Evolutionary conservation across 1,140 invertebrate species (phyloP).

Genomic region (Episyrphus balteatus): DNA sequence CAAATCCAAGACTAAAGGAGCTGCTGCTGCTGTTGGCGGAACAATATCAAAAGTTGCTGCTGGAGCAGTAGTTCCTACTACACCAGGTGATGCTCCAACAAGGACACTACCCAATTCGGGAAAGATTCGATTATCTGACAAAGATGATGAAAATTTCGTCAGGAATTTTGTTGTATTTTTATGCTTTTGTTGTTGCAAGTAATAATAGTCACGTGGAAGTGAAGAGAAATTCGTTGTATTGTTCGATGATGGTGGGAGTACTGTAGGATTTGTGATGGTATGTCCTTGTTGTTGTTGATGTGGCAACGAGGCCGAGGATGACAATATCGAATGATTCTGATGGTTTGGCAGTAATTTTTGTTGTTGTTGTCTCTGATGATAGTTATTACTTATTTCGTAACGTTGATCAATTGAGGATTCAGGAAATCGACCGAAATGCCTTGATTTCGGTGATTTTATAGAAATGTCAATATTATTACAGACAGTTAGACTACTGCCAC

Average conservation of each 20-base stretch:
- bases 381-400: neutral
- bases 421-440: slow-evolving; percentile 14
- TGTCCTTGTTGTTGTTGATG: too few relatives aligned
- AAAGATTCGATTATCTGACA: slow-evolving; percentile 32
- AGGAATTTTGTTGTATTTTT: slow-evolving; percentile 29
- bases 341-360: neutral
- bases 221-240: slow-evolving; percentile 11
- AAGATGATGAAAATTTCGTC: slow-evolving; percentile 27
- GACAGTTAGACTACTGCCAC: too few relatives aligned
- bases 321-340: too few relatives aligned
- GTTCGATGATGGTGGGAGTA: too few relatives aligned
- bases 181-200: slow-evolving; percentile 30
- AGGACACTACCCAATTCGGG: slow-evolving; percentile 19
- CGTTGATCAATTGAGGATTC: neutral
- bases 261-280: too few relatives aligned
- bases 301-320: too few relatives aligned
- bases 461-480: too few relatives aligned
- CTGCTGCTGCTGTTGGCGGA: slow-evolving; percentile 16
- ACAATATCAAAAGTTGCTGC: slow-evolving; percentile 13
- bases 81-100: slow-evolving; percentile 14
- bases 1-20: slow-evolving; percentile 21
- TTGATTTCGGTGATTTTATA: neutral
- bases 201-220: slow-evolving; percentile 30
- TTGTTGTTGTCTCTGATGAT: neutral
- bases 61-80: slow-evolving; percentile 1